Evolutionary conservation across 2,113 vertebrate species (phyloP).

Genomic region (Bos indicus): DNA sequence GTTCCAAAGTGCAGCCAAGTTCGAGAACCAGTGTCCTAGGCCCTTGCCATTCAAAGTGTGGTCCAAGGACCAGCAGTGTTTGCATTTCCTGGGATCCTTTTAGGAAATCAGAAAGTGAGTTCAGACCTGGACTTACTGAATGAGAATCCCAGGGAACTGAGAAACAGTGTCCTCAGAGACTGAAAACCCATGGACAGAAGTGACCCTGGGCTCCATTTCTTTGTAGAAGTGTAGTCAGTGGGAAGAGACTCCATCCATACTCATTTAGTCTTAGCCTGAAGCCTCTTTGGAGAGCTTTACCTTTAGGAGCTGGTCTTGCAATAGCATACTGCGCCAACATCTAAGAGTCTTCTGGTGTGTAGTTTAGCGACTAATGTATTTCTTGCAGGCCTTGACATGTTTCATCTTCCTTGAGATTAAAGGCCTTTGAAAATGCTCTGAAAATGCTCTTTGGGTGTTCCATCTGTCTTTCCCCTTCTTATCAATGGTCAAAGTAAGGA

Average conservation of each 20-base stretch:
- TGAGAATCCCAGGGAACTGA: not conserved
- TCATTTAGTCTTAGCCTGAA: not conserved
- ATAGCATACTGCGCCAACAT: not conserved
- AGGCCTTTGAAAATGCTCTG: conserved; percentile 33
- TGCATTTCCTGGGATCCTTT: not conserved
- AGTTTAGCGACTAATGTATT: not conserved
- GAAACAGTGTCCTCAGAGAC: not conserved
- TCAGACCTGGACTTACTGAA: too few species aligned
- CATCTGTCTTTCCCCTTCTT: not conserved
- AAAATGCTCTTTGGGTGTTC: conserved; percentile 28
- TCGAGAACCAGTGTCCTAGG: not conserved
- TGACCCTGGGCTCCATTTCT: not conserved
- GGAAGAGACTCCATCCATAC: not conserved
- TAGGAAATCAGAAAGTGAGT: not conserved
- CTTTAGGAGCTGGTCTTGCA: not conserved
- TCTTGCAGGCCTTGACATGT: not conserved
- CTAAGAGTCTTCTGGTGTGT: not conserved
- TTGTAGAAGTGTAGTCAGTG: not conserved
- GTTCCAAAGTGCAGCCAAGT: not conserved
- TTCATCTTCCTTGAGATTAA: conserved; percentile 39
- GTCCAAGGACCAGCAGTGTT: not conserved
- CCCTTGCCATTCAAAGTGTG: not conserved
- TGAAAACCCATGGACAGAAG: not conserved
- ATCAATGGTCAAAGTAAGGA: not conserved
- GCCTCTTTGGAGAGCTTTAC: not conserved